Evolutionary conservation across 2,888 invertebrate genomes (phyloP), one percentile per base, ranked within the genome.

Genomic region (Platycheirus rosarum): DNA sequence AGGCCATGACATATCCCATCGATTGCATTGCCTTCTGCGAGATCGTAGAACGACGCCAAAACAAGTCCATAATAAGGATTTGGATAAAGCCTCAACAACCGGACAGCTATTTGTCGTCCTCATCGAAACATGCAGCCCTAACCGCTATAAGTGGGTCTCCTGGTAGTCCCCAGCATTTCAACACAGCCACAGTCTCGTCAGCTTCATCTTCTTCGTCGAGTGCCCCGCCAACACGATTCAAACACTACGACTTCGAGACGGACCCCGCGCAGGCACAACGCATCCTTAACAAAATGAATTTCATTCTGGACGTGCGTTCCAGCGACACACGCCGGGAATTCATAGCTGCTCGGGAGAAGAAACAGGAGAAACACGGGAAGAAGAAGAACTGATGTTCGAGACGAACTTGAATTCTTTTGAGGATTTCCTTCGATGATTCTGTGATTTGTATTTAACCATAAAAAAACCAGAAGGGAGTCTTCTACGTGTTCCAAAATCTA

Each of bases 21-120:
- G 97, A 97, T 88, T 93, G 93, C 18, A 94, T 98, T 73, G 97
- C 96, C 0, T 95, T 95, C 92, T 97, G 97, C 89, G 97, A 97
- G 88, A 91, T 96, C 78, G 91, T 94, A 13, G 97, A 97, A 87
- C 92, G 93, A n/a, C 95, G 94, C 88, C 93, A 94, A 18, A 93
- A 92, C 49, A 95, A 94, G 87, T 93, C 95, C 3, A 92, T 93
- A 57, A 95, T 97, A 87, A 93, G 96, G 68, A 92, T 97, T 87
- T 90, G 90, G 90, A 48, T 96, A 93, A 90, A 93, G 92, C 69
- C 92, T 85, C 85, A 91, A 78, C 85, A 89, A 73, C 86, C 89
- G 23, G 77, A 78, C 1, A 37, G 62, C 20, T 53, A 35, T 14
- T 42, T 71, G 9, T 73, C 68, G 4, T 78, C 82, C 8, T 82